These are phyloP conservation scores for Craseonycteris thonglongyai DNA, from an alignment of 2,113 vertebrate species.

Conservation along the genomic window DNA sequence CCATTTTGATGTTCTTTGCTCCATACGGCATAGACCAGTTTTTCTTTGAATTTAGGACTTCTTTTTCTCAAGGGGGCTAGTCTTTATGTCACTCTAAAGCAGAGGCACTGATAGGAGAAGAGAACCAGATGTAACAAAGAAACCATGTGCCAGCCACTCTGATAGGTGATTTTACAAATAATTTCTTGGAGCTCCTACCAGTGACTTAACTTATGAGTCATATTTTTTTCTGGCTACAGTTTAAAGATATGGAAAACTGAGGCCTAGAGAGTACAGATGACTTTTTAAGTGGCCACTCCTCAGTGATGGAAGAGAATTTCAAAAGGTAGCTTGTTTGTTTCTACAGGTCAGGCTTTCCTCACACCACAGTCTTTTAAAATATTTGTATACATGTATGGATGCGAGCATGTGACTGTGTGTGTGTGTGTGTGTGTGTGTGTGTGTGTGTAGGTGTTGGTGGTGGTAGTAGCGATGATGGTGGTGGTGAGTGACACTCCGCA, in stretches of 20 bases:
- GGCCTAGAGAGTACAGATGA: background rate
- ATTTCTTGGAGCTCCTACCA: background rate
- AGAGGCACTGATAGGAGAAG: background rate
- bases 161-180: background rate
- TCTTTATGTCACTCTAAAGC: background rate
- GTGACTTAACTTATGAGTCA: background rate
- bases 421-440: too few species aligned
- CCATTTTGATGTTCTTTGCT: background rate
- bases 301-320: background rate
- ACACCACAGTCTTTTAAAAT: background rate
- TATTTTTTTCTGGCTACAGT: background rate
- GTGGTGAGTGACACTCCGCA: too few species aligned
- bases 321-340: background rate
- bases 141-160: fast-evolving
- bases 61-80: background rate
- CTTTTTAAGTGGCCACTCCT: background rate
- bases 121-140: background rate
- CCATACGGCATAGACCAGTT: background rate
- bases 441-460: too few species aligned
- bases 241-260: background rate
- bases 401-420: background rate
- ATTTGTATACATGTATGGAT: background rate
- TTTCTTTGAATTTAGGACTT: background rate
- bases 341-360: background rate
- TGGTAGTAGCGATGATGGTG: too few species aligned